These are phyloP conservation scores for Caiman crocodilus DNA, from an alignment of 2,797 vertebrate species.

Conservation along the genomic window DNA sequence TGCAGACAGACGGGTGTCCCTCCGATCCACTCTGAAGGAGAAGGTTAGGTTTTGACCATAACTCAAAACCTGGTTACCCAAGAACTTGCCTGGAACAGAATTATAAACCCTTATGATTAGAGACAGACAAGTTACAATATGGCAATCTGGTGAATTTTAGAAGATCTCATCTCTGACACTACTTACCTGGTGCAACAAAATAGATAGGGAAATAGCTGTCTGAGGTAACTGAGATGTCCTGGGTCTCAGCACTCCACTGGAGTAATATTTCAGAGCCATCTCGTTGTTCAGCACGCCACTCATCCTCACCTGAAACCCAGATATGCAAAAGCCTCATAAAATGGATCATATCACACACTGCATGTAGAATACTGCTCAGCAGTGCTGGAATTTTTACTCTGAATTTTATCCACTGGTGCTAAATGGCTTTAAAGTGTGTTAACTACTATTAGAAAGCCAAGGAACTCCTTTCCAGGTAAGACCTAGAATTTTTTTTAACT, in stretches of 20 bases:
- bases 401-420: not conserved
- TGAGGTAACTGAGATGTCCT: constrained; percentile 90
- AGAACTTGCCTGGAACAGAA: constrained; percentile 87
- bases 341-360: not conserved
- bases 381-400: not conserved
- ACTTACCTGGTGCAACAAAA: constrained; percentile 93
- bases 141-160: not conserved
- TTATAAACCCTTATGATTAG: constrained; percentile 2
- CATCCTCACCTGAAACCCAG: constrained; percentile 85
- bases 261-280: constrained; percentile 86
- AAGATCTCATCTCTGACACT: not conserved
- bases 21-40: constrained; percentile 90
- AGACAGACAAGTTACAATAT: not conserved
- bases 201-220: constrained; percentile 96
- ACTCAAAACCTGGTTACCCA: constrained; percentile 93
- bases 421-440: not conserved
- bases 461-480: not conserved
- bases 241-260: constrained; percentile 86
- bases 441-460: not conserved
- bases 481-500: not conserved
- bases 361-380: not conserved
- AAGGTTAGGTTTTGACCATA: constrained; percentile 95
- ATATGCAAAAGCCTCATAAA: rapidly evolving
- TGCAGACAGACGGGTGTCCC: constrained; percentile 92
- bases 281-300: constrained; percentile 90